Evolutionary conservation across 2,888 invertebrate species (phyloP).

Genomic region (Cerastoderma edule): DNA sequence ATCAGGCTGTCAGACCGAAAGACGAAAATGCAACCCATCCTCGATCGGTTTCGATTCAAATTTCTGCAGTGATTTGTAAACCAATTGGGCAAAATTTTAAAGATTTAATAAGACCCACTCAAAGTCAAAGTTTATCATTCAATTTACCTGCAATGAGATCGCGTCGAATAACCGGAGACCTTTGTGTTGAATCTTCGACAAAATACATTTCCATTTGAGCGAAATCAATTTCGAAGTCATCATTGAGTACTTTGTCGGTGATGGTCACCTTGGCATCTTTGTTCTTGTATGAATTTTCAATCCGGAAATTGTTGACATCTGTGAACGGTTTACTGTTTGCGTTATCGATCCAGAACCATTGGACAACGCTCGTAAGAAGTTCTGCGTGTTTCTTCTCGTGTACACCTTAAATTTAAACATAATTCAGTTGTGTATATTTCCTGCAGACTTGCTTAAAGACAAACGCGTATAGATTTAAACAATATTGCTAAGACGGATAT

Average conservation of each 20-base stretch:
- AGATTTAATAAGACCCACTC: no score
- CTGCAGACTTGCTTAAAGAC: no score
- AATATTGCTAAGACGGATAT: no score
- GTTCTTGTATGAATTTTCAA: constrained; percentile 57
- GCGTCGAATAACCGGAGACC: constrained; percentile 49
- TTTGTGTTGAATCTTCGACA: constrained; percentile 30
- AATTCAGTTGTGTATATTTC: no score
- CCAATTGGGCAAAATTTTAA: no score
- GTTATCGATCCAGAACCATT: constrained; percentile 49
- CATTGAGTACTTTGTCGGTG: constrained; percentile 27
- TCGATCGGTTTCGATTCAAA: no score
- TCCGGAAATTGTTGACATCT: constrained; percentile 42
- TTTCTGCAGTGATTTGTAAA: no score
- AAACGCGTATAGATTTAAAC: no score
- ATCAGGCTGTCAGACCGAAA: no score
- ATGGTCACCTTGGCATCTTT: constrained; percentile 39
- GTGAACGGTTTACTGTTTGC: constrained; percentile 31
- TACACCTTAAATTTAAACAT: no score
- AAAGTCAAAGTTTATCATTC: no score
- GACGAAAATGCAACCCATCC: no score
- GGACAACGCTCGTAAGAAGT: constrained; percentile 38
- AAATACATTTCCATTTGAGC: constrained; percentile 54
- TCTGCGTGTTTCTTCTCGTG: constrained; percentile 37
- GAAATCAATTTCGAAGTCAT: constrained; percentile 55
- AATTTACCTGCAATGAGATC: constrained; percentile 53